phyloP scores from a whole-genome alignment of 2,888 invertebrate species.

The Orthosia incerta region DNA sequence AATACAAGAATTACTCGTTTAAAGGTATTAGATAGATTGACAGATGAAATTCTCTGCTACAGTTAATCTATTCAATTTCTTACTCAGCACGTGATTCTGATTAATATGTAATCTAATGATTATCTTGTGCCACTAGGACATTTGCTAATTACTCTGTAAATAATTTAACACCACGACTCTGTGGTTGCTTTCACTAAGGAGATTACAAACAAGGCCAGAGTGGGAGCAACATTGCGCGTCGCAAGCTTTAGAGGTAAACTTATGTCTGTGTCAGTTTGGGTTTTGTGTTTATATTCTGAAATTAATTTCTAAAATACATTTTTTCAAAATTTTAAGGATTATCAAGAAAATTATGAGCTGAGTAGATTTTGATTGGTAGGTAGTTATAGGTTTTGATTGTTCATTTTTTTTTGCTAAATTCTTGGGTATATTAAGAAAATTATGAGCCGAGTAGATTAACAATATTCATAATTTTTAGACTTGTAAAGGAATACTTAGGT shows the following conservation, averaged over 20 bases:
- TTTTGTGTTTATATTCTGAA: neutral
- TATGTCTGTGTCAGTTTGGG: neutral
- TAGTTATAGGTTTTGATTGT: no score
- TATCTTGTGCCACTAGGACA: neutral
- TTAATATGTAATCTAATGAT: neutral
- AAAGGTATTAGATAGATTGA: no score
- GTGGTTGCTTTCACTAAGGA: slow-evolving; percentile 21
- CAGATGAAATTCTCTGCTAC: neutral
- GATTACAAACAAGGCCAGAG: slow-evolving; percentile 22
- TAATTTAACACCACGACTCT: slow-evolving; percentile 35
- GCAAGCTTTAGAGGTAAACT: neutral
- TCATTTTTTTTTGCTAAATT: no score
- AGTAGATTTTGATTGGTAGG: no score
- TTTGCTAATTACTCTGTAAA: slow-evolving; percentile 45
- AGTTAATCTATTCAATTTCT: neutral
- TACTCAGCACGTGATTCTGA: neutral
- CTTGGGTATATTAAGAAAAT: no score
- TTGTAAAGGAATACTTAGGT: no score
- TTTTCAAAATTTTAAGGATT: no score
- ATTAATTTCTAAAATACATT: neutral
- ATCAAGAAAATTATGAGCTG: no score
- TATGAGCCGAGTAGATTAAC: no score
- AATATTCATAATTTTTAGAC: no score
- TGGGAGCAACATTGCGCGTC: slow-evolving; percentile 18
- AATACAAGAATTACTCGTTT: no score